Conservation (phyloP, 2,113 vertebrate species). For the Hippocampus barbouri region DNA sequence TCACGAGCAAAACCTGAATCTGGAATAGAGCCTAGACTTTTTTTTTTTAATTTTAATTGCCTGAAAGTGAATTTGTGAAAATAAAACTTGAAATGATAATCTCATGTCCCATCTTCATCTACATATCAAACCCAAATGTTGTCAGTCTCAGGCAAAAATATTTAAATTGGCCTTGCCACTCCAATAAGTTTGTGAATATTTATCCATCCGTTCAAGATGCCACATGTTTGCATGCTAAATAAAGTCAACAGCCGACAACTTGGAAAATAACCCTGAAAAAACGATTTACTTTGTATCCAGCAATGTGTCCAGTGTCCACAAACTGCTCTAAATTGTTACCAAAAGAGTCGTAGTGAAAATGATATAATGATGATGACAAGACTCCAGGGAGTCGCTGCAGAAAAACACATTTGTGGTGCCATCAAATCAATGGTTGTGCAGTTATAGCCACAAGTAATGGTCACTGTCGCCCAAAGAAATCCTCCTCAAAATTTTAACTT, state of each 20-base stretch:
- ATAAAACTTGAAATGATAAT: background rate
- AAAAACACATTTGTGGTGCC: background rate
- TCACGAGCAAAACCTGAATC: too few species aligned
- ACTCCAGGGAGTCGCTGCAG: background rate
- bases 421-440: slow-evolving; percentile 5
- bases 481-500: slow-evolving; percentile 17
- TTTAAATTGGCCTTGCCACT: background rate
- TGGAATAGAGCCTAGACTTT: too few species aligned
- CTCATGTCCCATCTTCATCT: background rate
- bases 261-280: background rate
- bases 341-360: background rate
- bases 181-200: background rate
- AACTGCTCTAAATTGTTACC: background rate
- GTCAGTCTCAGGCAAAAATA: background rate
- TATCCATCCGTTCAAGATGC: background rate
- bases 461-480: slow-evolving; percentile 10
- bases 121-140: background rate
- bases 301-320: background rate
- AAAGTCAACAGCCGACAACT: background rate
- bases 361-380: slow-evolving; percentile 9
- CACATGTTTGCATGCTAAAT: background rate
- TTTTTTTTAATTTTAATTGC: too few species aligned
- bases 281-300: background rate
- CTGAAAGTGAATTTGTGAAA: too few species aligned
- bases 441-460: slow-evolving; percentile 9